phyloP scores from a whole-genome alignment of 53 echinoderm and acorn worm species.

The Pentamera pediparva region DNA sequence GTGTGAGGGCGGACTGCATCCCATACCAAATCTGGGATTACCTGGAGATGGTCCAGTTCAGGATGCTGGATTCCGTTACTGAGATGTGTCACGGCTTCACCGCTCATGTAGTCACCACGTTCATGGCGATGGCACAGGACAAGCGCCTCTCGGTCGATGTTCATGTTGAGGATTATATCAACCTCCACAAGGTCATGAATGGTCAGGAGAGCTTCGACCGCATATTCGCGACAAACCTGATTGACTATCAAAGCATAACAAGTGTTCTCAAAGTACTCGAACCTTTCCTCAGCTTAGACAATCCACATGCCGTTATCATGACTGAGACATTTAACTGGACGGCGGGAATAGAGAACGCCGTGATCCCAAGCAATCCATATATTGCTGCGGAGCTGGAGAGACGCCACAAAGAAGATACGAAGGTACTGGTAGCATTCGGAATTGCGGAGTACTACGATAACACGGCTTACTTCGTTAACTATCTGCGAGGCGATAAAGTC shows the following conservation, averaged over 20 bases:
- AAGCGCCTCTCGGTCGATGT: neutral
- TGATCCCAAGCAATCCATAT: no score
- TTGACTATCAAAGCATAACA: neutral
- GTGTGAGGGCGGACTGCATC: neutral
- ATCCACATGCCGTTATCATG: neutral
- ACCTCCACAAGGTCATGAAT: neutral
- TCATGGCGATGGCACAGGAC: neutral
- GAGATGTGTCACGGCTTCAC: neutral
- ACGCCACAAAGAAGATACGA: no score
- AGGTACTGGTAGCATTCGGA: neutral
- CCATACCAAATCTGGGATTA: slow-evolving; percentile 15
- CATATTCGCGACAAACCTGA: slow-evolving; percentile 7
- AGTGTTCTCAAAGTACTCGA: neutral
- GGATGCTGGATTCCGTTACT: neutral
- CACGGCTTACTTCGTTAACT: slow-evolving; percentile 50
- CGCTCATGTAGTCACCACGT: neutral
- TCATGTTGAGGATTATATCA: neutral
- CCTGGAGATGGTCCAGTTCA: neutral
- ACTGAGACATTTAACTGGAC: slow-evolving; percentile 9
- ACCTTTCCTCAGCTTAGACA: neutral
- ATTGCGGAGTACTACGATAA: slow-evolving; percentile 42
- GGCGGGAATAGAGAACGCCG: neutral
- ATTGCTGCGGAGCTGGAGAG: no score
- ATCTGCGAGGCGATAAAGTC: slow-evolving; percentile 48
- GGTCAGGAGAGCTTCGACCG: neutral